A percentile compares a stretch with the other conserved stretches of the same genome.
phyloP scores from a whole-genome alignment of 2,113 vertebrate genomes.

The Nipponia nippon region DNA sequence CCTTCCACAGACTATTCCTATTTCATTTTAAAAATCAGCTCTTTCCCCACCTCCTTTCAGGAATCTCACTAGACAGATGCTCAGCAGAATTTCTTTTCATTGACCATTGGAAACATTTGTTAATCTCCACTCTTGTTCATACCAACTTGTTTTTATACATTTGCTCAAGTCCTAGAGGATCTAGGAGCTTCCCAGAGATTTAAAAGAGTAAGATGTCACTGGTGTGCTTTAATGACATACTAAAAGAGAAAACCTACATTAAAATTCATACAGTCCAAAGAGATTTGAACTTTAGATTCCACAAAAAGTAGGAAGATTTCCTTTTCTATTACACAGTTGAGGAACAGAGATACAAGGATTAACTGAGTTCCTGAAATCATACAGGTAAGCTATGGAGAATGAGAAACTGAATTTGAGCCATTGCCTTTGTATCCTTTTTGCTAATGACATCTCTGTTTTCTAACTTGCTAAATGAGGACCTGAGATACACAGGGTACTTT shows the following conservation, averaged over 20 bases:
- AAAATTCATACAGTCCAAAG: not conserved
- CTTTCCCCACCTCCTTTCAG: not conserved
- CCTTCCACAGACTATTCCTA: not conserved
- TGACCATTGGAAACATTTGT: not conserved
- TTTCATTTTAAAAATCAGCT: not conserved
- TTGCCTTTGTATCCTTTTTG: not conserved
- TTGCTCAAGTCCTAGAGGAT: not conserved
- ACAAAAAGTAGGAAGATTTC: not conserved
- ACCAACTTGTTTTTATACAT: not conserved
- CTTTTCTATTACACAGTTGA: not conserved
- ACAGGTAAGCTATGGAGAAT: not conserved
- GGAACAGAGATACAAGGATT: not conserved
- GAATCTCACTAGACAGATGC: not conserved
- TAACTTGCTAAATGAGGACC: not conserved
- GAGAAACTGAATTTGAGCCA: not conserved
- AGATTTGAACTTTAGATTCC: not conserved
- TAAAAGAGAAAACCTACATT: not conserved
- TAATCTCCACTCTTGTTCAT: not conserved
- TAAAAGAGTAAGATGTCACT: not conserved
- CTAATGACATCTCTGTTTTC: not conserved
- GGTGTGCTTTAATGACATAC: not conserved
- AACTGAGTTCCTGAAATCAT: not conserved
- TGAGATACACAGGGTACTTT: not conserved
- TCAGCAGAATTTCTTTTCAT: not conserved
- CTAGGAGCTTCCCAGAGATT: not conserved